Conservation (phyloP, 2,113 vertebrate species). For the Oenanthe oenanthe region DNA sequence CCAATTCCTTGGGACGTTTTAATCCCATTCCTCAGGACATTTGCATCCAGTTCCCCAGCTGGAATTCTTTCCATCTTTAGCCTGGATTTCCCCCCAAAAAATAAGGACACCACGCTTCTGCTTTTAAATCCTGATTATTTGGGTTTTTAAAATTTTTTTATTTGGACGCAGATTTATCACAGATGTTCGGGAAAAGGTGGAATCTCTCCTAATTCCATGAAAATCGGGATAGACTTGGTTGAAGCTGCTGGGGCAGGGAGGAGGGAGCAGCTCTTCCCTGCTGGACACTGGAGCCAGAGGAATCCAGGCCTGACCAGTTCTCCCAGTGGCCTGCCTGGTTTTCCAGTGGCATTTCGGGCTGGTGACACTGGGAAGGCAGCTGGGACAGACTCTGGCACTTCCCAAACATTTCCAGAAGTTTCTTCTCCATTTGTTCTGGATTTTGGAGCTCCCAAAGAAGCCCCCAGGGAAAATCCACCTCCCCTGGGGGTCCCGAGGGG, state of each 20-base stretch:
- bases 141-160: no score
- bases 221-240: rapidly evolving
- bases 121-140: background rate
- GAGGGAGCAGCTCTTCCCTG: background rate
- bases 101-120: rapidly evolving
- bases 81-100: rapidly evolving
- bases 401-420: background rate
- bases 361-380: background rate
- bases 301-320: background rate
- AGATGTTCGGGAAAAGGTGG: rapidly evolving
- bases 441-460: background rate
- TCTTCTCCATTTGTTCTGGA: rapidly evolving
- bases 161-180: rapidly evolving
- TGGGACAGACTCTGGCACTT: background rate
- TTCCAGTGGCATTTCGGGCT: background rate
- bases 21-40: background rate
- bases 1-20: background rate
- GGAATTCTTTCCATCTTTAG: background rate
- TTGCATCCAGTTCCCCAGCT: background rate
- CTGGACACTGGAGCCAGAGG: rapidly evolving
- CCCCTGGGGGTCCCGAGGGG: background rate
- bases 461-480: rapidly evolving
- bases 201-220: rapidly evolving
- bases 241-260: rapidly evolving
- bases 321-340: background rate